phyloP scores from a whole-genome alignment of 2,888 invertebrate genomes.

The Diachrysia chrysitis region DNA sequence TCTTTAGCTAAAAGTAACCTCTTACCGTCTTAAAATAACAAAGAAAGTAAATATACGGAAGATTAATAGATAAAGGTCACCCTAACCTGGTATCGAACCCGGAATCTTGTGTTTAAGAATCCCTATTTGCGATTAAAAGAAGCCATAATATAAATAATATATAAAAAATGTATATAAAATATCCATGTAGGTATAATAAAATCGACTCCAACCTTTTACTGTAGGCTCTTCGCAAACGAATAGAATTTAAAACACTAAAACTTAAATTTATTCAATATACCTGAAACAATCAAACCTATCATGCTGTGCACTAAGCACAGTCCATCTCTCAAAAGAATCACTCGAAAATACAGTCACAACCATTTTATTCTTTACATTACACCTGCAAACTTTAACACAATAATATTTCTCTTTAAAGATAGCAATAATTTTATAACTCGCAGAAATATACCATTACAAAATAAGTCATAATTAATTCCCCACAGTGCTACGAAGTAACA shows the following conservation, averaged over 20 bases:
- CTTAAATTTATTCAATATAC: too few species aligned
- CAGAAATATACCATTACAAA: constrained; percentile 54
- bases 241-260: background rate
- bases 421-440: constrained; percentile 45
- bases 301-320: background rate
- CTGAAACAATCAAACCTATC: background rate
- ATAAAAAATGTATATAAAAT: too few species aligned
- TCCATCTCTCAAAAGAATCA: background rate
- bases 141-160: too few species aligned
- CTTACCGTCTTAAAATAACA: too few species aligned
- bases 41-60: too few species aligned
- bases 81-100: too few species aligned
- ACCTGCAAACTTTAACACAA: constrained; percentile 33
- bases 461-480: constrained; percentile 63
- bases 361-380: constrained; percentile 29
- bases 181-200: too few species aligned
- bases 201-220: too few species aligned
- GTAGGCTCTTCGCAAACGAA: background rate
- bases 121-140: too few species aligned
- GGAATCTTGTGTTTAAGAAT: too few species aligned
- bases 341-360: constrained; percentile 8
- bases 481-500: constrained; percentile 48
- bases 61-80: too few species aligned
- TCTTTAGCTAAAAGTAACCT: too few species aligned
- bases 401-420: constrained; percentile 44